phyloP scores from a whole-genome alignment of 2,113 vertebrate genomes.

The Myxocyprinus asiaticus region DNA sequence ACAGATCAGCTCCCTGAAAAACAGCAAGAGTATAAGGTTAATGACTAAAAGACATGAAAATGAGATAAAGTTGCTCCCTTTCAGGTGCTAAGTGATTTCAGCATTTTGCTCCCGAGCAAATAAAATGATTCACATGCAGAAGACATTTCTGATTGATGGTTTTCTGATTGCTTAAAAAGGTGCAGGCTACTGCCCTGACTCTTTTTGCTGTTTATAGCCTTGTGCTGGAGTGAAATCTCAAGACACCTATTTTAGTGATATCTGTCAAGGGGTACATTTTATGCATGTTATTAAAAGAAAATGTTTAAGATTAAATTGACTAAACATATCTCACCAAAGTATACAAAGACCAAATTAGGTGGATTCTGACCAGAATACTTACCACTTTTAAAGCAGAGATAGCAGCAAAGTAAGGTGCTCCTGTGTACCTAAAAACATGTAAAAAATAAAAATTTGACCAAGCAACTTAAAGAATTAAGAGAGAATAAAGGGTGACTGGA shows the following conservation, averaged over 20 bases:
- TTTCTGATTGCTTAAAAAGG: no score
- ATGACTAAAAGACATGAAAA: constrained; percentile 21
- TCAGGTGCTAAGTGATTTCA: not conserved
- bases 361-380: constrained; percentile 54
- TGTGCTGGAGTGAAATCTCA: no score
- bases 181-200: no score
- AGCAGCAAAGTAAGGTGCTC: constrained; percentile 95
- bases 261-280: no score
- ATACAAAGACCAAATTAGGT: not conserved
- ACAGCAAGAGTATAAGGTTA: constrained; percentile 1
- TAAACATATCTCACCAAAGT: no score
- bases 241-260: no score
- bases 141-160: no score
- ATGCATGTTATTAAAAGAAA: no score
- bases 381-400: constrained; percentile 97
- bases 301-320: no score
- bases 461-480: not conserved
- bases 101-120: no score
- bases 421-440: constrained; percentile 83
- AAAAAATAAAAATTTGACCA: not conserved
- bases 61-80: not conserved
- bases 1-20: constrained; percentile 91
- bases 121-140: no score
- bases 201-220: no score
- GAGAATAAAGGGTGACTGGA: not conserved